Conservation (phyloP, 1,140 invertebrate species). For the Delia radicum region DNA sequence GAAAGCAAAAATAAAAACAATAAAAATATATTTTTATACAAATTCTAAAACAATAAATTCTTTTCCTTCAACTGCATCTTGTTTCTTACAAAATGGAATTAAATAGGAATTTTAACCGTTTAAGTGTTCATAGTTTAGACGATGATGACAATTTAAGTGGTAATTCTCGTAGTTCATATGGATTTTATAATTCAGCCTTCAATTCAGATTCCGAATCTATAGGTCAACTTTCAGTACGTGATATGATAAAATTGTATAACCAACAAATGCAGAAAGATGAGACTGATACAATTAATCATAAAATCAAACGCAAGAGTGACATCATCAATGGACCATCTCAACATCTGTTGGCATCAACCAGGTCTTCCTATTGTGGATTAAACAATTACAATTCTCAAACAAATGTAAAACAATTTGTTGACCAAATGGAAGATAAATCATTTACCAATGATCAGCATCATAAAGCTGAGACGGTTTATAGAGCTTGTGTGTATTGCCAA, state of each 20-base stretch:
- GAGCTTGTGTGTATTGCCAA: background rate
- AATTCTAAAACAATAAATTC: background rate
- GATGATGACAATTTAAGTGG: slow-evolving; percentile 20
- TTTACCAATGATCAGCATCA: background rate
- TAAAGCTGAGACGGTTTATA: background rate
- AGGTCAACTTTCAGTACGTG: slow-evolving; percentile 22
- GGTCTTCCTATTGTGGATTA: slow-evolving; percentile 20
- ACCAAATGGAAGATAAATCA: background rate
- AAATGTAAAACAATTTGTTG: background rate
- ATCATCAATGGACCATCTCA: background rate
- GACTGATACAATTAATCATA: background rate
- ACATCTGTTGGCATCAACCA: slow-evolving; percentile 5
- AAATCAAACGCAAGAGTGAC: background rate
- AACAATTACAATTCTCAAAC: slow-evolving; percentile 16
- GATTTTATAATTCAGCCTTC: background rate
- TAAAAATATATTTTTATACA: background rate
- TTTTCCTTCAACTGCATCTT: background rate
- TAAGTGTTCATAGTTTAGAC: background rate
- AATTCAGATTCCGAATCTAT: slow-evolving; percentile 13
- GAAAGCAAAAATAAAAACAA: background rate
- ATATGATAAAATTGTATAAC: slow-evolving; percentile 27
- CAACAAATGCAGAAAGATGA: background rate
- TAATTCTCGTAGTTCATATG: background rate
- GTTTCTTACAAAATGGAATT: background rate
- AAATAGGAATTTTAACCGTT: background rate